Evolutionary conservation across 2,113 vertebrate genomes (phyloP).

Genomic region (Calonectris borealis): DNA sequence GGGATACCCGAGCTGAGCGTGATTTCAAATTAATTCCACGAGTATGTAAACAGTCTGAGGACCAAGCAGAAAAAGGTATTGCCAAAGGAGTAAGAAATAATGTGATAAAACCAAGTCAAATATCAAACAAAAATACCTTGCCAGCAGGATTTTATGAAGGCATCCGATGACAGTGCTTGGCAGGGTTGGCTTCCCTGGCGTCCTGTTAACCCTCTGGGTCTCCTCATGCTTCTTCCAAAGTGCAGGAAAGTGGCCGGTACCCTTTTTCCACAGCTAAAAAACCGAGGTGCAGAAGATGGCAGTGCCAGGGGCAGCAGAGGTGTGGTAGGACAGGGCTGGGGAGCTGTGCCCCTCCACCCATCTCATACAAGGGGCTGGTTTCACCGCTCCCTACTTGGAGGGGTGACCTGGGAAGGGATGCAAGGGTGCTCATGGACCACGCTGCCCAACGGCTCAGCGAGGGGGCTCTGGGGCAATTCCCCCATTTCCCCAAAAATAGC

Average conservation of each 20-base stretch:
- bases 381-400: background rate
- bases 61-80: background rate
- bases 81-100: background rate
- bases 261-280: background rate
- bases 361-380: fast-evolving
- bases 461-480: background rate
- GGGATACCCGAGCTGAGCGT: too few species aligned
- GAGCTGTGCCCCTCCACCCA: fast-evolving
- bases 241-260: too few species aligned
- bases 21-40: background rate
- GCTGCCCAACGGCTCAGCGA: fast-evolving
- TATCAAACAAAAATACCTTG: background rate
- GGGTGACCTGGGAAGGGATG: background rate
- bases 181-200: background rate
- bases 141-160: background rate
- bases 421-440: background rate
- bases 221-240: background rate
- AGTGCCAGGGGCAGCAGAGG: background rate
- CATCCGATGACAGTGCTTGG: background rate
- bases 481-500: fast-evolving
- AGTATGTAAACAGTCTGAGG: background rate
- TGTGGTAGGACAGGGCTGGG: background rate
- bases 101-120: background rate
- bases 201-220: fast-evolving
- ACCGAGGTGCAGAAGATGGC: fast-evolving